Evolutionary conservation across 2,888 invertebrate genomes (phyloP), one percentile per base, ranked within the genome.

Genomic region (Drosophila formosana): DNA sequence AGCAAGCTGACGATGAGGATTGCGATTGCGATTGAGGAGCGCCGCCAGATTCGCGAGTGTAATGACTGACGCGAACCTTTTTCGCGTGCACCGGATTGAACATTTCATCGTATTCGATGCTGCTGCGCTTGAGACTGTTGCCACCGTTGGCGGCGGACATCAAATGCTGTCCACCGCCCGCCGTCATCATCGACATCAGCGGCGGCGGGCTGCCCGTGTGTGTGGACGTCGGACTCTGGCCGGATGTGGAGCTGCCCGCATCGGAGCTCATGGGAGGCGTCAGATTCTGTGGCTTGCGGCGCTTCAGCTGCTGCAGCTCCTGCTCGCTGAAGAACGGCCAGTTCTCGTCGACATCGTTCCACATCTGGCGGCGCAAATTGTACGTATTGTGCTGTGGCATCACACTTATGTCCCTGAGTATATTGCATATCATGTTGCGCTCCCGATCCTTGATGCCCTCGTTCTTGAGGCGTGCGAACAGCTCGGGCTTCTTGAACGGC

Each of bases 301-400:
- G 95, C 94, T 97, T 98, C 91, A 98, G 94, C 93, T 96, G 95
- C 91, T 96, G 96, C 92, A 95, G 95, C 92, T 98, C 98, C 90
- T 97, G 96, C 88, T 98, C 98, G 23, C 96, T 95, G 92, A 98
- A 98, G 93, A 96, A 98, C 72, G 97, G 97, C 98, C 98, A 98
- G 91, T 97, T 96, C 90, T 97, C 97, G 88, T 97, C 96, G 78
- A 98, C 97, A 92, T 98, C 98, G 91, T 96, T 97, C 97, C 98
- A 98, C 90, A 96, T 94, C 90, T 96, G 95, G 90, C 96, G 96
- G 88, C 96, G 95, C 92, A 98, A 94, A 91, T 96, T 96, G 93
- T 96, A 98, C 91, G 96, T 96, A 93, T 98, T 98, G 93, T 98
- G 96, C 43, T 98, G 96, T 46, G 90, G 82, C 93, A 97, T 94